Base-by-base conservation (phyloP, 1,140 invertebrate species). In the Anoplophora glabripennis region DNA sequence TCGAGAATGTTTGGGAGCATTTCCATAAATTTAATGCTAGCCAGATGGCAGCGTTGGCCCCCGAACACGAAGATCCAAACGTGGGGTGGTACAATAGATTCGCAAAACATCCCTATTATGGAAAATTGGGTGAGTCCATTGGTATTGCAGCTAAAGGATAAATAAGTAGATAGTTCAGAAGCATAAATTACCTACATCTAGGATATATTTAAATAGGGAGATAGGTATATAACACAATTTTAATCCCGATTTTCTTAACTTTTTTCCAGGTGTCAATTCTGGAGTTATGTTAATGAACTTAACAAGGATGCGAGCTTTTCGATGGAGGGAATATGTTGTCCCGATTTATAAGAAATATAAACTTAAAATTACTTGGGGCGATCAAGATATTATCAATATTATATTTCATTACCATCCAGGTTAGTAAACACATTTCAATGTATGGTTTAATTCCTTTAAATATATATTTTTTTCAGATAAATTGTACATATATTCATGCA, bases 281-380 rank as follows among this genome's bases (percentile, higher is more conserved):
- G 95, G 95, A 45, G 94, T 98, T 0, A 97, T 97, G 94, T 75
- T 97, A 18, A 97, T 97, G 94, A 96, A 98, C 77, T 80, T 98
- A 17, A 96, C 93, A 1, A 83, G 91, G 68, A 92, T 98, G 89
- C 79, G 94, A 65, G 72, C 83, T 45, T 92, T 94, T 68, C 80
- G 86, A 36, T 97, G 94, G 93, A 85, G 86, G 37, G 81, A 88
- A 57, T 89, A 93, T 75, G 83, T 97, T 3, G 80, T 88, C 47
- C 86, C 90, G 9, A 90, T 95, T 65, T 90, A 92, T 75, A 84
- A 90, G 64, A 86, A 91, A 72, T 97, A 92, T 77, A 89, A 86
- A 65, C 71, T 89, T 7, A 88, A 92, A 70, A 93, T 97, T 44
- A 93, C 91, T 3, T 97, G 92, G 92, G 95, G 94, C n/a, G 94